A percentile compares a stretch with the other conserved stretches of the same genome.
These are phyloP conservation scores for Caranx ignobilis DNA, from an alignment of 2,113 vertebrate species.

Conservation along the genomic window DNA sequence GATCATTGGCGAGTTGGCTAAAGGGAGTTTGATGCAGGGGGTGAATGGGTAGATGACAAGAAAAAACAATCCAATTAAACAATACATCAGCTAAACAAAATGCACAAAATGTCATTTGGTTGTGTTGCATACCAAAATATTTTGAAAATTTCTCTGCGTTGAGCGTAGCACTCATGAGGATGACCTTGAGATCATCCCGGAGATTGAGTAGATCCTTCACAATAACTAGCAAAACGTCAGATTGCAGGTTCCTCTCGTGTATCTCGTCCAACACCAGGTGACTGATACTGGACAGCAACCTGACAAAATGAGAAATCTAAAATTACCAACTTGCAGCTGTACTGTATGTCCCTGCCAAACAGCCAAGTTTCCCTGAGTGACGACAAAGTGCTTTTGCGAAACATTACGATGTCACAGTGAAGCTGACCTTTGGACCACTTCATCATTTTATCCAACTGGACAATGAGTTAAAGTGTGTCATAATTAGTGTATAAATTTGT, in stretches of 20 bases:
- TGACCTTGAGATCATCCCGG: constrained; percentile 90
- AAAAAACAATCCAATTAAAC: neutral
- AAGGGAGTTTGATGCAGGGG: neutral
- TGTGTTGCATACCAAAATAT: constrained; percentile 90
- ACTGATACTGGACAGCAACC: constrained; percentile 90
- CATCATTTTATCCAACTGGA: too few species aligned
- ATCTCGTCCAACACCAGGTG: constrained; percentile 97
- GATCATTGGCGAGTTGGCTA: constrained; percentile 93
- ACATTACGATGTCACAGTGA: too few species aligned
- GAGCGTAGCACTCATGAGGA: constrained; percentile 97
- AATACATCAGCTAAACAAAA: neutral
- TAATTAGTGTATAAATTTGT: too few species aligned
- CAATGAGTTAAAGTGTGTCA: too few species aligned
- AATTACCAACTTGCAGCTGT: too few species aligned
- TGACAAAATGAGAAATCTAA: constrained; percentile 53
- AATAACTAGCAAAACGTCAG: constrained; percentile 93
- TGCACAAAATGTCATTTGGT: neutral
- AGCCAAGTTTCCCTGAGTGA: too few species aligned
- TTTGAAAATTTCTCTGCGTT: constrained; percentile 97
- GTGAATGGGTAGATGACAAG: neutral
- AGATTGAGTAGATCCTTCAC: constrained; percentile 90
- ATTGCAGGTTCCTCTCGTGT: constrained; percentile 97
- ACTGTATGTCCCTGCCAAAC: too few species aligned
- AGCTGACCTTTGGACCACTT: too few species aligned
- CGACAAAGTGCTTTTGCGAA: too few species aligned